Base-by-base conservation (phyloP, 2,888 invertebrate genomes). In the Pelosia muscerda region DNA sequence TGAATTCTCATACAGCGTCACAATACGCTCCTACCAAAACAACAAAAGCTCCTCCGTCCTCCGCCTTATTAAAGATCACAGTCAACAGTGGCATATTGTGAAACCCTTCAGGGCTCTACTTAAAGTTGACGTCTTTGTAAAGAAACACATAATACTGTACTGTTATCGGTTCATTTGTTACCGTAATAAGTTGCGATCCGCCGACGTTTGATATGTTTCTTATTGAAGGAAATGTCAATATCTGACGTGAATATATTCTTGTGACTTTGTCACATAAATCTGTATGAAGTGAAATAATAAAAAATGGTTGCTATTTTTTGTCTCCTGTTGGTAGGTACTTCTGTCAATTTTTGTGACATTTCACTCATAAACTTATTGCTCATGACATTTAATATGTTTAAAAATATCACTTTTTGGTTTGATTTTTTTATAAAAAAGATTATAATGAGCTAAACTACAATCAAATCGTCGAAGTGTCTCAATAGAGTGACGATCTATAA, bases 101-200 rank as follows among this genome's bases (percentile, higher is more conserved):
- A 71, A 68, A 64, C 49, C 66, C 71, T 69, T 65, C 63, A 76
- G 64, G 79, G 90, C 66, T 89, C 90, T 73, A 64, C 55, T 64
- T 79, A 83, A 69, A 82, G 68, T 85, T 81, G 88, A 58, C 77
- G 69, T 69, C 64, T 77, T 75, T 76, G 34, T 78, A 80, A 82
- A 86, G 84, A 84, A 84, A 84, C 83, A 82, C 83, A 82, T 85
- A 86, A 86, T 80, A 84, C 65, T 76, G 84, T 81, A 85, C 84
- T 86, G 71, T 70, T 86, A 88, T 87, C 87, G 86, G 84, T 88
- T 90, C 90, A 90, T 92, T 91, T 90, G 87, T 81, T 83, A 78
- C 83, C 76, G 84, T 90, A 90, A 92, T 90, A 92, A 89, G 85
- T 88, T 86, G 87, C 85, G 87, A 89, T 90, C 86, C 83, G 78